Percentiles rank a stretch among this genome's conserved stretches.
phyloP scores from a whole-genome alignment of 2,888 invertebrate genomes.

The Ypsolopha sequella region DNA sequence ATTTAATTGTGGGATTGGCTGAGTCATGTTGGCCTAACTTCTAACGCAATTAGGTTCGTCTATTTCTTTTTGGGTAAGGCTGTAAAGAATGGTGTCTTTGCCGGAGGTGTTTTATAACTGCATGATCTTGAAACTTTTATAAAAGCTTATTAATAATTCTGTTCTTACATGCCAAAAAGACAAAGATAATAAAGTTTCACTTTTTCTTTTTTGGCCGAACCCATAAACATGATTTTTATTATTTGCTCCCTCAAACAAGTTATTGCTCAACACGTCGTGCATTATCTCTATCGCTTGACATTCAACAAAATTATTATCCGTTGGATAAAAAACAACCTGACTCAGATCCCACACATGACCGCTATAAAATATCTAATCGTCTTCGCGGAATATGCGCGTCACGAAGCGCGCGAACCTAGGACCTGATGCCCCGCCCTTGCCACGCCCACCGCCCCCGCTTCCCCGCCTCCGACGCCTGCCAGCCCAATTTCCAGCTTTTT shows the following conservation, averaged over 20 bases:
- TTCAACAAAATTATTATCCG: background rate
- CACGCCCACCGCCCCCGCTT: slow-evolving; percentile 41
- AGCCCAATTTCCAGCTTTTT: slow-evolving; percentile 20
- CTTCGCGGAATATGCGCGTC: background rate
- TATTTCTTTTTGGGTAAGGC: slow-evolving; percentile 9
- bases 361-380: background rate
- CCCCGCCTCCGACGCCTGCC: slow-evolving; percentile 15
- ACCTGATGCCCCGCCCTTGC: slow-evolving; percentile 26
- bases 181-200: too few relatives aligned
- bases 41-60: slow-evolving; percentile 9
- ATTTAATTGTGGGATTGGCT: slow-evolving; percentile 53
- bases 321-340: background rate
- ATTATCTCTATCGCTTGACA: too few relatives aligned
- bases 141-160: too few relatives aligned
- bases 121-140: too few relatives aligned
- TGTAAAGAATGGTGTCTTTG: too few relatives aligned
- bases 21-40: slow-evolving; percentile 27
- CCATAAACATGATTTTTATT: too few relatives aligned
- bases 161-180: too few relatives aligned
- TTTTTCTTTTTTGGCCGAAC: too few relatives aligned
- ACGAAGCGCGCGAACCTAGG: slow-evolving; percentile 17
- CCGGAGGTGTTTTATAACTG: too few relatives aligned
- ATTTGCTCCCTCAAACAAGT: too few relatives aligned
- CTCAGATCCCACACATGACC: background rate
- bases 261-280: too few relatives aligned